These are phyloP conservation scores for Autographa pulchrina DNA, from an alignment of 2,888 invertebrate species.

Conservation along the genomic window DNA sequence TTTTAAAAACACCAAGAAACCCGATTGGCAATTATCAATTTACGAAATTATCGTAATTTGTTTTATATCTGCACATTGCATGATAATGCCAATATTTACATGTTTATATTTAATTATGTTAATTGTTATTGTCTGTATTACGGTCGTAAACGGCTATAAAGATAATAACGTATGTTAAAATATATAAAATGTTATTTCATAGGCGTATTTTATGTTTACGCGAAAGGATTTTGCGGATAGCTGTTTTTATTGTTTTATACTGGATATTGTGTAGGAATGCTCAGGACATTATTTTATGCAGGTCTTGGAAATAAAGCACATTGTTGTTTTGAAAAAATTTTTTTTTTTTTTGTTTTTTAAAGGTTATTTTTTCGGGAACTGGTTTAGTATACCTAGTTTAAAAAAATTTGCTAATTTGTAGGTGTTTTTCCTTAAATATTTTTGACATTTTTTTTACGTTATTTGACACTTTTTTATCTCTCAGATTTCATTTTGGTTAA, in stretches of 20 bases:
- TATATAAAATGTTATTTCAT: slow-evolving; percentile 43
- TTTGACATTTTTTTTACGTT: neutral
- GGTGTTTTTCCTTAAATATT: too few relatives aligned
- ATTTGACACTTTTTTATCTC: too few relatives aligned
- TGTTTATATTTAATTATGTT: slow-evolving; percentile 67
- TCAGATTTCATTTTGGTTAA: too few relatives aligned
- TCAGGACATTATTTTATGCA: neutral
- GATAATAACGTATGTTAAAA: slow-evolving; percentile 56
- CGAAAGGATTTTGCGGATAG: neutral
- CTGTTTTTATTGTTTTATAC: slow-evolving; percentile 2
- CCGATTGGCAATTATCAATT: slow-evolving; percentile 54
- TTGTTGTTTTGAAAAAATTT: too few relatives aligned
- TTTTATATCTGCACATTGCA: slow-evolving; percentile 58
- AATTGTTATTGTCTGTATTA: slow-evolving; percentile 69
- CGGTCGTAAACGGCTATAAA: slow-evolving; percentile 65
- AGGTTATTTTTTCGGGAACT: too few relatives aligned
- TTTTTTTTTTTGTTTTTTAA: too few relatives aligned
- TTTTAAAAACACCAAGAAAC: slow-evolving; percentile 43
- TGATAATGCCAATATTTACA: slow-evolving; percentile 70
- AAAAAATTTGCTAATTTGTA: too few relatives aligned
- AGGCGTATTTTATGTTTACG: slow-evolving; percentile 36
- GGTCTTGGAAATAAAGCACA: neutral
- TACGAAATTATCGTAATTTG: slow-evolving; percentile 65
- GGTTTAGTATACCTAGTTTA: too few relatives aligned
- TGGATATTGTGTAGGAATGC: neutral